Evolutionary conservation across 2,888 invertebrate species (phyloP).

Genomic region (Phragmatobia fuliginosa): DNA sequence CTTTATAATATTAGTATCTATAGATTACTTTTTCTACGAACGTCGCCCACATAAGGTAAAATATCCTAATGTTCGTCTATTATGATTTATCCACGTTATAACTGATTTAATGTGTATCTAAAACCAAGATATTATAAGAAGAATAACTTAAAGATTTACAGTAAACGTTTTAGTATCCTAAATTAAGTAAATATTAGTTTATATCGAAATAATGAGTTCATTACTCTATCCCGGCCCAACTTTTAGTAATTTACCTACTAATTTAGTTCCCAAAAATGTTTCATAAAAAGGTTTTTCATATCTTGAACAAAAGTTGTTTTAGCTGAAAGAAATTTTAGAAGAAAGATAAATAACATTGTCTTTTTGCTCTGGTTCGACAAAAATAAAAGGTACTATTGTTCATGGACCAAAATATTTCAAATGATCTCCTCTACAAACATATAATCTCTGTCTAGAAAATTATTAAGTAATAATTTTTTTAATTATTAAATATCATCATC

Average conservation of each 20-base stretch:
- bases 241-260: neutral
- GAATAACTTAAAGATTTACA: neutral
- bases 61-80: neutral
- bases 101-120: too few relatives aligned
- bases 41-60: neutral
- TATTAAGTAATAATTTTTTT: too few relatives aligned
- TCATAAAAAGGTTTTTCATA: neutral
- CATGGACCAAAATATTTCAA: too few relatives aligned
- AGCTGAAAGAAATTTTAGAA: neutral
- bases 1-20: too few relatives aligned
- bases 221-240: neutral
- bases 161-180: neutral
- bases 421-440: too few relatives aligned
- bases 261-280: neutral
- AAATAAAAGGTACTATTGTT: neutral
- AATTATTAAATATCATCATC: too few relatives aligned
- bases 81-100: too few relatives aligned
- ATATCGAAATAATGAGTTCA: neutral
- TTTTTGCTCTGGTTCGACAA: neutral
- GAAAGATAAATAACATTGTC: neutral
- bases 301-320: neutral
- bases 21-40: neutral
- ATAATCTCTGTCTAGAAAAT: too few relatives aligned
- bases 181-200: neutral
- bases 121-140: neutral